Percentiles rank a stretch among this genome's conserved stretches.
Conservation (phyloP, 2,797 vertebrate species). For the Psittacula echo region DNA sequence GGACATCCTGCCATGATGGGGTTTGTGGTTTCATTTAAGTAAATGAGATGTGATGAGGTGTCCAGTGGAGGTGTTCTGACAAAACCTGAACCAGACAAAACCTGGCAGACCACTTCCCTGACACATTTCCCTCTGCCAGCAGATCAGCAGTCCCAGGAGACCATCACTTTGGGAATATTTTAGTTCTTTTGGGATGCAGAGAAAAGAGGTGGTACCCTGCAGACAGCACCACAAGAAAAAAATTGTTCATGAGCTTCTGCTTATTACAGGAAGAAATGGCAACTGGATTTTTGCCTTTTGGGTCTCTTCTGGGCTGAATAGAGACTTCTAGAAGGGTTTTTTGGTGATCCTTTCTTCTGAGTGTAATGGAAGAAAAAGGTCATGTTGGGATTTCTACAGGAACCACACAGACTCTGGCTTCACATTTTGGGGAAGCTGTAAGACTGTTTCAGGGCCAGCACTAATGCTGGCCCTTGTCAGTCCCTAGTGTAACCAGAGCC, state of each 20-base stretch:
- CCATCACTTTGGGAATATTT: rapidly evolving
- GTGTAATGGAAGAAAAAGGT: neutral
- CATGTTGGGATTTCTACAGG: neutral
- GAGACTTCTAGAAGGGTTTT: neutral
- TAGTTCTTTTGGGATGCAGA: neutral
- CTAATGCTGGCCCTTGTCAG: rapidly evolving
- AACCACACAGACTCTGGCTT: neutral
- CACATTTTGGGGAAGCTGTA: rapidly evolving
- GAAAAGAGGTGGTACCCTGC: neutral
- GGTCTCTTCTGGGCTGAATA: neutral
- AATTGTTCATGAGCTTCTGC: neutral
- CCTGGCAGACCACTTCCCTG: neutral
- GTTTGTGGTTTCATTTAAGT: neutral
- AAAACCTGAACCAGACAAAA: neutral
- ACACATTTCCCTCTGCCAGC: neutral
- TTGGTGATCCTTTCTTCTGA: neutral
- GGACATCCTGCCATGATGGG: rapidly evolving
- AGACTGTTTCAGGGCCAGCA: neutral
- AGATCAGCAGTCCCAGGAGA: neutral
- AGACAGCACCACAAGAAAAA: neutral
- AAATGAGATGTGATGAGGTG: neutral
- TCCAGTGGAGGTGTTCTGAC: neutral
- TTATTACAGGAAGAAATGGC: neutral
- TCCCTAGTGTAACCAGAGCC: neutral
- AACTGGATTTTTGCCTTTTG: neutral